Evolutionary conservation across 2,113 vertebrate species (phyloP).

Genomic region (Willisornis vidua): DNA sequence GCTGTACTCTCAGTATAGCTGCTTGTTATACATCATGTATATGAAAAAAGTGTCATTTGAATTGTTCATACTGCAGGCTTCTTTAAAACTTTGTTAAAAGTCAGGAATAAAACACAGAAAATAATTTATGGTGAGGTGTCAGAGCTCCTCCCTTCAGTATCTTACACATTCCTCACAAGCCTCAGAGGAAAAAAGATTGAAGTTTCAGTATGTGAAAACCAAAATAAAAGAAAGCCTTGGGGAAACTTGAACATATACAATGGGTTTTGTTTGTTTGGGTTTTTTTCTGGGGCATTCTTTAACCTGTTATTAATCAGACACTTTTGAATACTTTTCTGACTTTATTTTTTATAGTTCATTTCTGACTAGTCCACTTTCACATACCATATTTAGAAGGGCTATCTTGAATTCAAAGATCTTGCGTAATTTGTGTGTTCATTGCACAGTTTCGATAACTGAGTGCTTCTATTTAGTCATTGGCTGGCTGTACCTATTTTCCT

Average conservation of each 20-base stretch:
- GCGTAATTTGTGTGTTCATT: neutral
- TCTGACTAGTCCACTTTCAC: neutral
- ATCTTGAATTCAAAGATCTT: neutral
- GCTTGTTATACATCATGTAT: neutral
- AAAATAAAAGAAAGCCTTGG: neutral
- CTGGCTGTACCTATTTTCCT: neutral
- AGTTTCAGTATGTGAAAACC: neutral
- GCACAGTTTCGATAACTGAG: neutral
- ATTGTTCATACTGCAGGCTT: neutral
- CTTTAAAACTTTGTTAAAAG: neutral
- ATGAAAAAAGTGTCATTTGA: neutral
- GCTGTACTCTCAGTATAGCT: neutral
- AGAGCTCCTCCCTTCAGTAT: neutral
- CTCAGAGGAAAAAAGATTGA: neutral
- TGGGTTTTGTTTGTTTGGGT: neutral
- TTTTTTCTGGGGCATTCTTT: neutral
- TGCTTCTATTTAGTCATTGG: neutral
- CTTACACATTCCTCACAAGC: neutral
- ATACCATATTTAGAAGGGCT: neutral
- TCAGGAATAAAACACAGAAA: neutral
- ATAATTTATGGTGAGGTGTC: neutral
- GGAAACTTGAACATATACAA: neutral
- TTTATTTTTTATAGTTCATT: neutral
- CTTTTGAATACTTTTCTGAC: neutral
- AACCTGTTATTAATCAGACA: neutral